Evolutionary conservation across 2,797 vertebrate genomes (phyloP).

Genomic region (Pipistrellus kuhlii): DNA sequence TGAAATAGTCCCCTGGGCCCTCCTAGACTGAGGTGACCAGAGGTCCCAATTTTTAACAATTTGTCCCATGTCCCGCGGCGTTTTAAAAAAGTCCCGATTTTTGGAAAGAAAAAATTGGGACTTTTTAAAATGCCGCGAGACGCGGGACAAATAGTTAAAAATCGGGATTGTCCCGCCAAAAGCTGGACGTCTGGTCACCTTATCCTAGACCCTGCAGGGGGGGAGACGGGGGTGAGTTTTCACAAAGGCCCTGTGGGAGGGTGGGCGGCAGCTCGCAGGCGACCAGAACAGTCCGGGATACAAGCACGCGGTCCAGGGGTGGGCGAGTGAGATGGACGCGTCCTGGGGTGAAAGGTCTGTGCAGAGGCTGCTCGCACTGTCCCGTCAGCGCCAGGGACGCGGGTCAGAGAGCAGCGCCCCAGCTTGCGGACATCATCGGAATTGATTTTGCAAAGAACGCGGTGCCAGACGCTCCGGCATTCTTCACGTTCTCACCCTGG

Average conservation of each 20-base stretch:
- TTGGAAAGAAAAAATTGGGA: too few relatives aligned
- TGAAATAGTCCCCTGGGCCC: slow-evolving; percentile 17
- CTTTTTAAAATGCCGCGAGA: too few relatives aligned
- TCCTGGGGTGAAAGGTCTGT: background rate
- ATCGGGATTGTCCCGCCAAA: too few relatives aligned
- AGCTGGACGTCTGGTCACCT: too few relatives aligned
- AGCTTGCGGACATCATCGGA: slow-evolving; percentile 23
- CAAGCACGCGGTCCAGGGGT: background rate
- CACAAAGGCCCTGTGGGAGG: slow-evolving; percentile 26
- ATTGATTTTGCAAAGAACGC: background rate
- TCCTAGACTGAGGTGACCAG: background rate
- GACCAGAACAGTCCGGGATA: too few relatives aligned
- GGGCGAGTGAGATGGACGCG: slow-evolving; percentile 21
- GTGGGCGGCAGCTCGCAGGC: background rate
- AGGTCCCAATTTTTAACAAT: too few relatives aligned
- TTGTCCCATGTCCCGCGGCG: too few relatives aligned
- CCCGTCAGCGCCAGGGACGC: slow-evolving; percentile 3
- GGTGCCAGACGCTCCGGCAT: background rate
- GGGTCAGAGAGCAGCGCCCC: background rate
- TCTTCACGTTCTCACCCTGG: background rate
- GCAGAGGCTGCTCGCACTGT: slow-evolving; percentile 15
- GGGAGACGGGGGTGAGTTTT: background rate
- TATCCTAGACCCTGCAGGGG: background rate
- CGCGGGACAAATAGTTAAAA: too few relatives aligned
- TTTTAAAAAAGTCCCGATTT: too few relatives aligned